These are phyloP conservation scores for Melanostigma gelatinosum DNA, from an alignment of 2,113 vertebrate genomes.

Conservation along the genomic window DNA sequence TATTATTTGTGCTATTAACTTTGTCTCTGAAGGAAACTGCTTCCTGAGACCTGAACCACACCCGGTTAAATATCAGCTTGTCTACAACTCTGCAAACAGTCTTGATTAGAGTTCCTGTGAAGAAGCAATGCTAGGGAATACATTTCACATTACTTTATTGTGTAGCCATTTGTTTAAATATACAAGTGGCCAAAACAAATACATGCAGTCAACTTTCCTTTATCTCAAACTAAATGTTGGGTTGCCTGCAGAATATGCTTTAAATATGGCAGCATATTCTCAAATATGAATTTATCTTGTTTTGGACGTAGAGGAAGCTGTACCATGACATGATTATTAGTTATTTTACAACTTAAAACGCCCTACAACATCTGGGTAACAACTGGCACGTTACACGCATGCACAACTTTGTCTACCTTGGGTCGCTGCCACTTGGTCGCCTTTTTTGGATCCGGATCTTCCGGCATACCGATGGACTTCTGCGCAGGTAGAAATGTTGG, in stretches of 20 bases:
- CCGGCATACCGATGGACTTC: constrained; percentile 77
- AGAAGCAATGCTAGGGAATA: neutral
- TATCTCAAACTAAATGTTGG: neutral
- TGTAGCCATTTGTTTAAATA: neutral
- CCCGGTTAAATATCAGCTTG: neutral
- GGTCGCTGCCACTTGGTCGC: constrained; percentile 80
- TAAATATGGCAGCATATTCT: neutral
- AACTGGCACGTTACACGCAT: neutral
- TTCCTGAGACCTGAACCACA: constrained; percentile 26
- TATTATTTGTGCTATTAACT: neutral
- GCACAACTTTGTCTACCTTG: constrained; percentile 67
- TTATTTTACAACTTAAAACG: neutral
- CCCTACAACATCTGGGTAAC: neutral
- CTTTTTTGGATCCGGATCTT: constrained; percentile 77
- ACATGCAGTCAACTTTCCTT: neutral
- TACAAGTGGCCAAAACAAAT: neutral
- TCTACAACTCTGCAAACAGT: neutral
- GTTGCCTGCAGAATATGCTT: neutral
- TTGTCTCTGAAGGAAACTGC: neutral
- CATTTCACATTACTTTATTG: neutral
- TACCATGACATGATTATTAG: neutral
- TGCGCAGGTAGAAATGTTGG: constrained; percentile 75
- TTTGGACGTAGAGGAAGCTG: neutral
- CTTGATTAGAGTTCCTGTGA: neutral
- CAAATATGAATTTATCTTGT: neutral